A percentile compares a stretch with the other conserved stretches of the same genome.
These are phyloP conservation scores for Ochotona princeps DNA, from an alignment of 2,113 vertebrate genomes.

Conservation along the genomic window DNA sequence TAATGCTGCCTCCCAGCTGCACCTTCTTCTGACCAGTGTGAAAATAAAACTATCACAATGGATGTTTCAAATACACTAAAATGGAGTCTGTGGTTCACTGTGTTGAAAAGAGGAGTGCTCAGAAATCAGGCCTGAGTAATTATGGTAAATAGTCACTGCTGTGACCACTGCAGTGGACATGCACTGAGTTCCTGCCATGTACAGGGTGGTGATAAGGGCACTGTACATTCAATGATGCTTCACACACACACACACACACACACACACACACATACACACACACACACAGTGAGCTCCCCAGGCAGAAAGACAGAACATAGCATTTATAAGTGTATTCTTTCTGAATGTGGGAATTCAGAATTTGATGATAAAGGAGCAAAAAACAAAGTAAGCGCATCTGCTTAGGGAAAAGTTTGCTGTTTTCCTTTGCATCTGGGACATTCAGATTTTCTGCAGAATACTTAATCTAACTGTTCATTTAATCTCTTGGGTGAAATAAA, in stretches of 20 bases:
- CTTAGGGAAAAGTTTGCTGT: neutral
- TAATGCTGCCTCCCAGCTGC: neutral
- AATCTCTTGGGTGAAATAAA: slow-evolving; percentile 79
- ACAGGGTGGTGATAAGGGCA: neutral
- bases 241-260: neutral
- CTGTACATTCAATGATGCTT: neutral
- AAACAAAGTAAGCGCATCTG: slow-evolving; percentile 27
- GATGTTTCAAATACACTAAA: neutral
- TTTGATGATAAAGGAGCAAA: slow-evolving; percentile 31
- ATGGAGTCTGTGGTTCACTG: neutral
- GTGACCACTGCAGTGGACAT: too few species aligned
- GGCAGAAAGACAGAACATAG: slow-evolving; percentile 2
- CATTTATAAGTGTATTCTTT: slow-evolving; percentile 26
- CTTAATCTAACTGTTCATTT: slow-evolving; percentile 64
- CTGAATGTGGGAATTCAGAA: neutral
- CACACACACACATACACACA: neutral
- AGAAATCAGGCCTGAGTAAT: neutral
- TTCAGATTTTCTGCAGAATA: slow-evolving; percentile 51
- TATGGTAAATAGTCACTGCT: neutral
- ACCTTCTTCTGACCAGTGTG: neutral
- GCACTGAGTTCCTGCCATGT: neutral
- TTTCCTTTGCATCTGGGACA: slow-evolving; percentile 31
- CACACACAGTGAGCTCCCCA: neutral
- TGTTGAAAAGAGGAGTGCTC: neutral
- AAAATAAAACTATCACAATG: slow-evolving; percentile 5